Evolutionary conservation across 2,113 vertebrate genomes (phyloP).

Genomic region (Propithecus coquereli): DNA sequence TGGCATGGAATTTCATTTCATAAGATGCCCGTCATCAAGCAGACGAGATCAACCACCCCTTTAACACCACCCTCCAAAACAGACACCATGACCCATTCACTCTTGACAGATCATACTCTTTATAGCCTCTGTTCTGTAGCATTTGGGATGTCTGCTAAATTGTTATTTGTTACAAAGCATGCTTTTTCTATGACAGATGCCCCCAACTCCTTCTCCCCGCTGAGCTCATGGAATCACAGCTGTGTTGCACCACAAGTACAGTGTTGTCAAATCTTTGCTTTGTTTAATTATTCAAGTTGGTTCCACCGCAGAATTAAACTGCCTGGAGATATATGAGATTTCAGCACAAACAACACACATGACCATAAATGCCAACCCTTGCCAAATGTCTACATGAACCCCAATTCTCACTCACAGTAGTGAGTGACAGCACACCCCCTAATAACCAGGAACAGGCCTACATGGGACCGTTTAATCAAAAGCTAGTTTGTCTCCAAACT

Average conservation of each 20-base stretch:
- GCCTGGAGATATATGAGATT: conserved; percentile 55
- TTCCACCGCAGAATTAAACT: conserved; percentile 69
- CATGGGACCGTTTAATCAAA: not conserved
- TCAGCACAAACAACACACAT: conserved; percentile 26
- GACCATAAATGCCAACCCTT: not conserved
- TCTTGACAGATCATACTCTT: not conserved
- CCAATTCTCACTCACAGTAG: not conserved
- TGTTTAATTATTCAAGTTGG: conserved; percentile 72
- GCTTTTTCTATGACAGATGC: conserved; percentile 62
- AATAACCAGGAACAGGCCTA: not conserved
- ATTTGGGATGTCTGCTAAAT: conserved; percentile 35
- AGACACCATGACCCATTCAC: not conserved
- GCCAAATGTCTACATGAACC: not conserved
- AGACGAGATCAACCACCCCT: not conserved
- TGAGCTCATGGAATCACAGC: conserved; percentile 69
- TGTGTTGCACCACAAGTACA: conserved; percentile 69
- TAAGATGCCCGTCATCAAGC: not conserved
- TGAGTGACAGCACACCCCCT: not conserved
- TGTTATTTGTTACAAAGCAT: conserved; percentile 54
- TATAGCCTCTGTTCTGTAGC: not conserved
- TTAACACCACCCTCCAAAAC: not conserved
- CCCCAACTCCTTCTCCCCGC: conserved; percentile 48
- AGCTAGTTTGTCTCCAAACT: not conserved
- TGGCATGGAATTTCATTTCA: not conserved
- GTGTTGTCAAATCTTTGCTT: conserved; percentile 72